These are phyloP conservation scores for Acrobasis suavella DNA, from an alignment of 2,888 invertebrate species.

Conservation along the genomic window DNA sequence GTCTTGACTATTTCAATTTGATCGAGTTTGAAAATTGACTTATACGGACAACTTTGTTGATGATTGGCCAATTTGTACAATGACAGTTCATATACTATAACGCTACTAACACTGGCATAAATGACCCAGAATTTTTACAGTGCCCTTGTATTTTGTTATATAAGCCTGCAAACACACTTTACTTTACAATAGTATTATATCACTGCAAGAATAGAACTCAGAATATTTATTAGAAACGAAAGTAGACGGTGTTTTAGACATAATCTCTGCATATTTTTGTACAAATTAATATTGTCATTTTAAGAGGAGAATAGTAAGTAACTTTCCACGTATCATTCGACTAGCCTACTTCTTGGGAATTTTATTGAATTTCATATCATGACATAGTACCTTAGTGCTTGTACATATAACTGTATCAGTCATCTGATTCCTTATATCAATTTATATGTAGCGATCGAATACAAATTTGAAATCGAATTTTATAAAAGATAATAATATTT, in stretches of 20 bases:
- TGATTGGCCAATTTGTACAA: too few relatives aligned
- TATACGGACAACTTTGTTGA: too few relatives aligned
- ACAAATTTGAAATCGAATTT: constrained; percentile 42
- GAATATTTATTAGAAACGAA: constrained; percentile 33
- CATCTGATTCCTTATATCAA: constrained; percentile 48
- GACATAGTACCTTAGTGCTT: constrained; percentile 66
- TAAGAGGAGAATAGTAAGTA: constrained; percentile 40
- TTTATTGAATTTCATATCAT: constrained; percentile 72
- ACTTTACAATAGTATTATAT: background rate
- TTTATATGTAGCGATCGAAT: constrained; percentile 48
- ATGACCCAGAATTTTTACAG: background rate
- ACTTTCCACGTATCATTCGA: constrained; percentile 54
- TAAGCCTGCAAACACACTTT: background rate
- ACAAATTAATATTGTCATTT: constrained; percentile 56
- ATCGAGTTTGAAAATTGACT: too few relatives aligned
- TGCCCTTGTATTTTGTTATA: background rate
- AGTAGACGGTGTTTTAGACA: constrained; percentile 49
- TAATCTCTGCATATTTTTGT: constrained; percentile 71
- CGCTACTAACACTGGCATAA: background rate
- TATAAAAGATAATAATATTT: constrained; percentile 50
- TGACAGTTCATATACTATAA: background rate
- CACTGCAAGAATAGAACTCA: constrained; percentile 28
- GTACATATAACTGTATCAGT: constrained; percentile 58
- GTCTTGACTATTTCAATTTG: too few relatives aligned
- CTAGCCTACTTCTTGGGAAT: constrained; percentile 55